A percentile compares a stretch with the other conserved stretches of the same genome.
Conservation (phyloP, 2,113 vertebrate genomes). For the Paradoxurus hermaphroditus region DNA sequence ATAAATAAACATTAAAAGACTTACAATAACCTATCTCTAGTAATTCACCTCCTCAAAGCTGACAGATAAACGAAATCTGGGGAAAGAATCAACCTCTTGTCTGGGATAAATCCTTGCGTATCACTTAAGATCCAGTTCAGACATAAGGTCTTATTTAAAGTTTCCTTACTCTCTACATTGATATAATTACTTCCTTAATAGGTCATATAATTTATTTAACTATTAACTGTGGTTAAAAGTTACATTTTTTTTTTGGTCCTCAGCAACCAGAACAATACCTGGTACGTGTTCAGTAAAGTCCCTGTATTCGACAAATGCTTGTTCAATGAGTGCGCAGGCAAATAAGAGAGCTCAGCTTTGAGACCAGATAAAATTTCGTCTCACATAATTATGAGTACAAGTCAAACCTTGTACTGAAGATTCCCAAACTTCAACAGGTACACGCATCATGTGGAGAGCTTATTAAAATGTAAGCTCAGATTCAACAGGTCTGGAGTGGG, state of each 20-base stretch:
- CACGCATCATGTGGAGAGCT: neutral
- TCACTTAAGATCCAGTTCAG: neutral
- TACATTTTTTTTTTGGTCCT: neutral
- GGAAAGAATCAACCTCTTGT: neutral
- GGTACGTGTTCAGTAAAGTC: neutral
- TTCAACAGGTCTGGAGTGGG: neutral
- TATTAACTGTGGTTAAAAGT: neutral
- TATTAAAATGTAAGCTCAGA: neutral
- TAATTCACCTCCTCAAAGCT: constrained; percentile 29
- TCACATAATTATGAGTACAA: neutral
- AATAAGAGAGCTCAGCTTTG: neutral
- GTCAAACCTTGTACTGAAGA: neutral
- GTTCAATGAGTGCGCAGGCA: neutral
- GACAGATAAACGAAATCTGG: neutral
- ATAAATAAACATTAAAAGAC: no score
- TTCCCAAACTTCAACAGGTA: neutral
- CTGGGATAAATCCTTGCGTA: neutral
- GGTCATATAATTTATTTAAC: neutral
- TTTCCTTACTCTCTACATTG: neutral
- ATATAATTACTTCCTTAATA: neutral
- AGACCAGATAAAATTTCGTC: neutral
- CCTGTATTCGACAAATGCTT: neutral
- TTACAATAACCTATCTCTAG: neutral
- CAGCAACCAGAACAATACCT: neutral
- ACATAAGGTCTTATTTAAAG: neutral